Conservation (phyloP, 2,797 vertebrate genomes). For the Garrulus glandarius region DNA sequence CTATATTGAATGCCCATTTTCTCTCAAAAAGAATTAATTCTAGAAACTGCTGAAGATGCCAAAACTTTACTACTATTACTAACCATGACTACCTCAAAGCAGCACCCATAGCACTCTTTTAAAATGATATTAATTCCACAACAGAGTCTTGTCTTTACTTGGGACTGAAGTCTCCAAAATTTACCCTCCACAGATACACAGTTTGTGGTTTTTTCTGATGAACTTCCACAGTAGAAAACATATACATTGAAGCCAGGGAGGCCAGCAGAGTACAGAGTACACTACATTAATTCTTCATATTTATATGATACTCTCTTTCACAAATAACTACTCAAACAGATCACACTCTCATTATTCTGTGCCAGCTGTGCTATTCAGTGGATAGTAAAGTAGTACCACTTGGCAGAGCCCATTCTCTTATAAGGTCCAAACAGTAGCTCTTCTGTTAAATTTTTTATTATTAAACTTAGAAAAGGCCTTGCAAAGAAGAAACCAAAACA, state of each 20-base stretch:
- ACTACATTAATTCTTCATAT: neutral
- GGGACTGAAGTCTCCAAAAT: neutral
- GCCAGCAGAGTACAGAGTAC: neutral
- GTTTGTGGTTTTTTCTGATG: neutral
- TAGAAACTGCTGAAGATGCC: neutral
- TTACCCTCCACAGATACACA: neutral
- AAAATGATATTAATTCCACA: neutral
- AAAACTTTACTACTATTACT: neutral
- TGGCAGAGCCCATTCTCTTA: neutral
- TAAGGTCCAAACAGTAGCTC: neutral
- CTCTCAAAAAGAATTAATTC: neutral
- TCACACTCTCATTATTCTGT: neutral
- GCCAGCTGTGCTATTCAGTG: neutral
- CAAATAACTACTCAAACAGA: neutral
- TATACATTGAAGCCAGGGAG: neutral
- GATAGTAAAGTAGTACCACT: neutral
- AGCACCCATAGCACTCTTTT: neutral
- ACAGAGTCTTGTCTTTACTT: neutral
- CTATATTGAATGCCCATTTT: neutral
- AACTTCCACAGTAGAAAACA: neutral
- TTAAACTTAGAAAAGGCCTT: neutral
- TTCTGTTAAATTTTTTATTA: neutral
- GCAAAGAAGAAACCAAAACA: neutral
- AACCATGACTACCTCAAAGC: neutral
- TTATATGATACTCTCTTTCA: neutral